Percentiles rank a stretch among this genome's conserved stretches.
These are phyloP conservation scores for Aphis craccivora DNA, from an alignment of 1,140 invertebrate species.

Conservation along the genomic window DNA sequence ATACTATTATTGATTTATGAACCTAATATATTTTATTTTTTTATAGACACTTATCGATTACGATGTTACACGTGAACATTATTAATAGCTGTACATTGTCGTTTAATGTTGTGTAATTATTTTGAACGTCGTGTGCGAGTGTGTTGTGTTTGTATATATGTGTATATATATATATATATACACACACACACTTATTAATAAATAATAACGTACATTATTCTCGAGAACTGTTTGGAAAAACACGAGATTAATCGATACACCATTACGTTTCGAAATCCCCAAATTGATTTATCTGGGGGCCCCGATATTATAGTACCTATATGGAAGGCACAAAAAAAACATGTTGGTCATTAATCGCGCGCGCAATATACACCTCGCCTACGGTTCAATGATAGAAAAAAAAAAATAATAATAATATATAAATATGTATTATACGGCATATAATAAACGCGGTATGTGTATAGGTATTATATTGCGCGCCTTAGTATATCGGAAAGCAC, in stretches of 20 bases:
- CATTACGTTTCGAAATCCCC: constrained; percentile 32
- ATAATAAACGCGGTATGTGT: not conserved
- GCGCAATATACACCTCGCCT: not conserved
- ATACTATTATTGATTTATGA: not conserved
- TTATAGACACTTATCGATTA: constrained; percentile 6
- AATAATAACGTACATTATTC: constrained; percentile 1
- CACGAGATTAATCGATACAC: constrained; percentile 16
- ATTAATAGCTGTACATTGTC: not conserved
- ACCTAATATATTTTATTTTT: not conserved
- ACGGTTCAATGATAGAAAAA: not conserved
- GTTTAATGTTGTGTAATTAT: constrained; percentile 23
- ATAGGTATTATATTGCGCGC: not conserved
- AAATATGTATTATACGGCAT: not conserved
- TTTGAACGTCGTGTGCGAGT: not conserved
- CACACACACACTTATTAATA: not conserved
- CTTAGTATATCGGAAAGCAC: not conserved
- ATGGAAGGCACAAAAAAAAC: constrained; percentile 3
- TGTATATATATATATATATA: not conserved
- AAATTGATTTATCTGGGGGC: constrained; percentile 35
- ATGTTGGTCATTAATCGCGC: constrained; percentile 2
- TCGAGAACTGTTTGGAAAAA: not conserved
- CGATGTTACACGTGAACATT: constrained; percentile 12
- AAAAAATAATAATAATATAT: not conserved
- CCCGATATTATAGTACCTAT: not conserved
- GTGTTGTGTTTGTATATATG: not conserved